Evolutionary conservation across 2,888 invertebrate genomes (phyloP), one percentile per base, ranked within the genome.

Genomic region (Acleris sparsana): DNA sequence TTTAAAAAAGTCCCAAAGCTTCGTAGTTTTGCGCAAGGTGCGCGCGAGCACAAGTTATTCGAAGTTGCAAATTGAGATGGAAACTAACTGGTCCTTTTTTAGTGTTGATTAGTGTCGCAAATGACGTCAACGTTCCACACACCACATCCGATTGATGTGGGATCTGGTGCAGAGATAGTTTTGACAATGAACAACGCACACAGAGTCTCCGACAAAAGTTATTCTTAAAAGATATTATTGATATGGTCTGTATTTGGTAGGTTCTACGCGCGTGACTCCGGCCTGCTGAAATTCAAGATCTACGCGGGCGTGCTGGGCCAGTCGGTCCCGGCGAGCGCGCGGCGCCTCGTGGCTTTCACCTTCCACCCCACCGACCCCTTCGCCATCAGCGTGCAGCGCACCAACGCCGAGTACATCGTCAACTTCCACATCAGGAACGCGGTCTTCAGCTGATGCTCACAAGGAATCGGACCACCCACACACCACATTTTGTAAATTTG

Each of bases 311-410:
- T 93, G 94, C 95, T 74, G 94, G 97, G 95, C 0, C 94, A 95
- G 82, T 94, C 94, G 11, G 93, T 94, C 29, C 94, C 95, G 11
- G 95, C 95, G 7, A 93, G 95, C 73, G 93, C 96, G 13, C 92
- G 98, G 72, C 93, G 97, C 72, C 93, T 99, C 16, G 98, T 98
- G 5, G 98, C 99, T 18, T 99, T 98, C 83, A 98, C 98, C 11
- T 99, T 98, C 87, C 99, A 99, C 89, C 99, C 99, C 0, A 97
- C 96, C 16, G 98, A 99, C 88, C 99, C 99, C 0, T 98, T 99
- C 87, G 97, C 98, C 9, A 97, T 99, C 71, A 98, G 98, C 78
- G 97, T 99, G 9, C 99, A 99, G 84, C 94, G 98, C 75, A 97
- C 97, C 11, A 97, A 97, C 87, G 95, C 97, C 1, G 98, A 98